Percentiles rank a stretch among this genome's conserved stretches.
These are phyloP conservation scores for Actenoides lindsayi DNA, from an alignment of 2,113 vertebrate genomes.

Conservation along the genomic window DNA sequence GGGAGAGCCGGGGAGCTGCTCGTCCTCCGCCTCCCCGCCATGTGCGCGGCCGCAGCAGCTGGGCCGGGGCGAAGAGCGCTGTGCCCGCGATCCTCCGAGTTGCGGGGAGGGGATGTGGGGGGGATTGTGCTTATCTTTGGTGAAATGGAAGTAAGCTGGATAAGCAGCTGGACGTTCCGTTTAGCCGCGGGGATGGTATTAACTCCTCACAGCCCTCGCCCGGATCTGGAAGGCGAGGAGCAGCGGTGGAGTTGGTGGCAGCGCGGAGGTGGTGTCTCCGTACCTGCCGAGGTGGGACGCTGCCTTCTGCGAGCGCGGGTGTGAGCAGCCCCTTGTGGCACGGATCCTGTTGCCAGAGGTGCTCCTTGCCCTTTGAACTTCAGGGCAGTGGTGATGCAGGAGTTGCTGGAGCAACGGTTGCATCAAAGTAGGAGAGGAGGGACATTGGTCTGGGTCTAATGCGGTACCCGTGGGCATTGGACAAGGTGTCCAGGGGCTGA, in stretches of 20 bases:
- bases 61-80: background rate
- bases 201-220: constrained; percentile 3
- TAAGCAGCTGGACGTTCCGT: background rate
- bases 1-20: background rate
- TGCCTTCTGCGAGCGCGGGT: background rate
- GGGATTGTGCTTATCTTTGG: constrained; percentile 2
- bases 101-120: no score
- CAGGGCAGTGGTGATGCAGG: background rate
- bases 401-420: background rate
- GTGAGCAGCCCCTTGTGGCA: background rate
- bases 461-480: rapidly evolving
- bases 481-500: background rate
- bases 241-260: background rate
- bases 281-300: background rate
- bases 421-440: background rate
- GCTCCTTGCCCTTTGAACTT: background rate
- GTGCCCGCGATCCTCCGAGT: background rate
- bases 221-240: background rate
- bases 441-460: background rate
- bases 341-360: background rate
- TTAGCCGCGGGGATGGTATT: constrained; percentile 6
- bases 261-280: background rate
- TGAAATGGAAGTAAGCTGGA: constrained; percentile 24
- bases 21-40: background rate
- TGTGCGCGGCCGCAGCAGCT: background rate